Conservation (phyloP, 1,140 invertebrate species). For the Drosophila ambigua region DNA sequence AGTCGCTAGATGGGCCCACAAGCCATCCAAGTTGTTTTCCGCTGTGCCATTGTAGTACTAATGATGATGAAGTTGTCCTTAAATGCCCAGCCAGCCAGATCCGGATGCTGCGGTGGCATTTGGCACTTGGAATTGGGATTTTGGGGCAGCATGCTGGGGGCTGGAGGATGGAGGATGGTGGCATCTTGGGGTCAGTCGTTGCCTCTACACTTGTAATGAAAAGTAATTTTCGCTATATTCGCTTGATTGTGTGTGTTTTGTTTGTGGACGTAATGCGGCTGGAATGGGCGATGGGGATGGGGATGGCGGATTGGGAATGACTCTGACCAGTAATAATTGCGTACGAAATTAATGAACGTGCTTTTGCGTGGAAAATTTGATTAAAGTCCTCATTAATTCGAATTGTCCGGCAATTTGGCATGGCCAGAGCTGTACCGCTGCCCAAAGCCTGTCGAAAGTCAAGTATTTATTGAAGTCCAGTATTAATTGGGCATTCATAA, state of each 20-base stretch:
- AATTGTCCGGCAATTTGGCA: slow-evolving; percentile 64
- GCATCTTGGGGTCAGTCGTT: slow-evolving; percentile 36
- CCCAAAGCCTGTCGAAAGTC: slow-evolving; percentile 15
- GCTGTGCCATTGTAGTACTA: slow-evolving; percentile 67
- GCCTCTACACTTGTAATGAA: slow-evolving; percentile 75
- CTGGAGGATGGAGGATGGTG: too few species aligned
- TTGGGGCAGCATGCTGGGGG: neutral
- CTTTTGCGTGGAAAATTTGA: slow-evolving; percentile 75
- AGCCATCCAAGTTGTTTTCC: slow-evolving; percentile 21
- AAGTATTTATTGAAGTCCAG: slow-evolving; percentile 42
- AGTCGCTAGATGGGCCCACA: neutral
- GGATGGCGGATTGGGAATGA: neutral
- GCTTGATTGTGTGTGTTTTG: slow-evolving; percentile 79
- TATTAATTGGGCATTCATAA: slow-evolving; percentile 51
- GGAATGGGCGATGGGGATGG: neutral
- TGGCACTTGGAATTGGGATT: slow-evolving; percentile 41
- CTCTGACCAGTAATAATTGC: slow-evolving; percentile 69
- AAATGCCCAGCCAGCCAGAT: slow-evolving; percentile 66
- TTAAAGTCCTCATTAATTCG: slow-evolving; percentile 78
- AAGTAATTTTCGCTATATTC: slow-evolving; percentile 77
- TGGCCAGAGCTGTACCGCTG: neutral
- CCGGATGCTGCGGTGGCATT: slow-evolving; percentile 56
- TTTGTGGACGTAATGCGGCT: slow-evolving; percentile 57
- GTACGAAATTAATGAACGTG: slow-evolving; percentile 79
- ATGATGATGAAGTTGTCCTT: slow-evolving; percentile 81